Conservation (phyloP, 1,140 invertebrate species). For the Ctenoplectra terminalis region DNA sequence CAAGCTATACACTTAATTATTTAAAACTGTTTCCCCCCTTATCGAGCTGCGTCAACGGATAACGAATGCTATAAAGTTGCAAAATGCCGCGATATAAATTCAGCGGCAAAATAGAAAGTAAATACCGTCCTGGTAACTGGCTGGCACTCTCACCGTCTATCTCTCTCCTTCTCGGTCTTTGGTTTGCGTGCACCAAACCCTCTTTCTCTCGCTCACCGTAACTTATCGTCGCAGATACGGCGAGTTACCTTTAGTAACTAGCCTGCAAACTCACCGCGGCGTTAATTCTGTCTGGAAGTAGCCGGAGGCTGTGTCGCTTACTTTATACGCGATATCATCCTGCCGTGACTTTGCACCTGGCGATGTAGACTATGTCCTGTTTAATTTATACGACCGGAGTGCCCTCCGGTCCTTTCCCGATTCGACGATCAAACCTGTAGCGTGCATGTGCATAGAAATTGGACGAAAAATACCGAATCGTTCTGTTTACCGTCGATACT, state of each 20-base stretch:
- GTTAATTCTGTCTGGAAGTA: slow-evolving; percentile 55
- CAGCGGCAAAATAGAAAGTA: slow-evolving; percentile 42
- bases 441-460: neutral
- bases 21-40: slow-evolving; percentile 41
- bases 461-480: neutral
- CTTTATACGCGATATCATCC: slow-evolving; percentile 63
- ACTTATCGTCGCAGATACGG: slow-evolving; percentile 51
- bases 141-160: slow-evolving; percentile 3
- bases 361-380: slow-evolving; percentile 13
- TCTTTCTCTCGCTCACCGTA: slow-evolving; percentile 1
- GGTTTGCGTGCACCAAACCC: neutral
- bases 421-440: too few species aligned
- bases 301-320: slow-evolving; percentile 59
- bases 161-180: neutral
- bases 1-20: slow-evolving; percentile 38
- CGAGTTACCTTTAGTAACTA: slow-evolving; percentile 49
- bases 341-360: slow-evolving; percentile 61
- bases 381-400: slow-evolving; percentile 1
- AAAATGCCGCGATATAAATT: slow-evolving; percentile 52
- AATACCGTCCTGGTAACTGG: slow-evolving; percentile 47
- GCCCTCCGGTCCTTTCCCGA: neutral
- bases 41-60: slow-evolving; percentile 47
- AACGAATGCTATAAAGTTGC: slow-evolving; percentile 54
- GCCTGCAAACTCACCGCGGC: slow-evolving; percentile 56
- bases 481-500: neutral